Base-by-base conservation (phyloP, 2,888 invertebrate species). In the Calameuta pallipes region DNA sequence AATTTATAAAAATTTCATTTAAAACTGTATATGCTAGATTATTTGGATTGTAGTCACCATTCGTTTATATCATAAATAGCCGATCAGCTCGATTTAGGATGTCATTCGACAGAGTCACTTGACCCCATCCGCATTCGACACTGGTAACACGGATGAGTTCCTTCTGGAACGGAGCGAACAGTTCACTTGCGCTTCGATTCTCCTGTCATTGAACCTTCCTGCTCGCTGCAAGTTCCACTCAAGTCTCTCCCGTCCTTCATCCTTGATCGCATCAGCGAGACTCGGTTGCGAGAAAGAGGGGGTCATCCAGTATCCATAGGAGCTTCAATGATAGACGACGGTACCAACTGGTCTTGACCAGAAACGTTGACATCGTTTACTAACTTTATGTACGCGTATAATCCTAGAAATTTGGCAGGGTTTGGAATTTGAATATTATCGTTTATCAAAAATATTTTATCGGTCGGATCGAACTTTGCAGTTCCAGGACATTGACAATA, bases 141-240 rank as follows among this genome's bases (percentile, higher is more conserved):
- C 9, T 56, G 23, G 41, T 56, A 56, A 56, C 41, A 56, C 75
- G 34, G 12, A 33, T 30, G 75, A 69, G 75, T 75, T 56, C n/a
- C 69, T 68, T 69, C 41, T 56, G 33, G 41, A 69, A 69, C 75
- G 34, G 41, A 69, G 69, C 13, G 75, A 33, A 56, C 75, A 69
- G 31, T 30, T 34, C 37, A 30, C 70, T 70, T 70, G 68, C 37
- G 68, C 70, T 70, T 70, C 77, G 79, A 56, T 23, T 75, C 75
- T 78, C 78, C 78, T 80, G 75, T 80, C 75, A 80, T 74, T 78
- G 80, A 78, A 80, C 78, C 75, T 78, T 78, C 75, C 13, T 12
- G 35, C 35, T 36, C 31, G 34, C 74, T 30, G 23, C n/a, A 30
- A 30, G 34, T 74, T 33, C 31, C 15, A 35, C 74, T 34, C 36